Evolutionary conservation across 2,797 vertebrate genomes (phyloP).

Genomic region (Spinus olivaceus): DNA sequence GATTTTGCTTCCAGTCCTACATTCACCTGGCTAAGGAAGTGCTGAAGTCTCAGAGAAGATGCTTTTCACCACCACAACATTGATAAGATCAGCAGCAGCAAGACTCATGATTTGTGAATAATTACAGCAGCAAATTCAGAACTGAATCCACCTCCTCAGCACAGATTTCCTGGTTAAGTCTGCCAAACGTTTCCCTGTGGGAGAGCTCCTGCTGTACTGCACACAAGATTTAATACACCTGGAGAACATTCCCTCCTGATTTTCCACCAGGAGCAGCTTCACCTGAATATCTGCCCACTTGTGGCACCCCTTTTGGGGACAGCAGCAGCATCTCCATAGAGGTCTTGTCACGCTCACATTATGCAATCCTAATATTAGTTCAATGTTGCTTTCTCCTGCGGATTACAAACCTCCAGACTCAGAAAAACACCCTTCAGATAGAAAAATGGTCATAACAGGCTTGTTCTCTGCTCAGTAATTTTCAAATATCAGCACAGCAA

Average conservation of each 20-base stretch:
- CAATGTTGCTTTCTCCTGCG: not conserved
- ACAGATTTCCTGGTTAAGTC: not conserved
- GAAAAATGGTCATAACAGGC: not conserved
- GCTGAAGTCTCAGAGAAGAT: not conserved
- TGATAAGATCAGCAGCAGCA: not conserved
- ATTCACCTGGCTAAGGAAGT: not conserved
- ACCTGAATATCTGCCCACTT: not conserved
- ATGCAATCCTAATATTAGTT: not conserved
- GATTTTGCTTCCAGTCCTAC: not conserved
- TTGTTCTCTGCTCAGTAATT: not conserved
- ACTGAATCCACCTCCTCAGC: not conserved
- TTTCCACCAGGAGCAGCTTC: not conserved
- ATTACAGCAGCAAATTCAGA: not conserved
- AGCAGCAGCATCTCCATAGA: not conserved
- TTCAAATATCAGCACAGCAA: not conserved
- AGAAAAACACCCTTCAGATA: not conserved
- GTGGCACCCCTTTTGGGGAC: not conserved
- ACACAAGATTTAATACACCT: not conserved
- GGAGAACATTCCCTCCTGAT: not conserved
- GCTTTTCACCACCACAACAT: not conserved
- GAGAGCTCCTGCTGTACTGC: not conserved
- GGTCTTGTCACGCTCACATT: not conserved
- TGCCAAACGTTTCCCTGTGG: accelerated
- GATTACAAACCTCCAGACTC: not conserved
- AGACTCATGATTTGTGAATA: not conserved